phyloP scores from a whole-genome alignment of 2,888 invertebrate genomes.

The Ptilodon capucinus region DNA sequence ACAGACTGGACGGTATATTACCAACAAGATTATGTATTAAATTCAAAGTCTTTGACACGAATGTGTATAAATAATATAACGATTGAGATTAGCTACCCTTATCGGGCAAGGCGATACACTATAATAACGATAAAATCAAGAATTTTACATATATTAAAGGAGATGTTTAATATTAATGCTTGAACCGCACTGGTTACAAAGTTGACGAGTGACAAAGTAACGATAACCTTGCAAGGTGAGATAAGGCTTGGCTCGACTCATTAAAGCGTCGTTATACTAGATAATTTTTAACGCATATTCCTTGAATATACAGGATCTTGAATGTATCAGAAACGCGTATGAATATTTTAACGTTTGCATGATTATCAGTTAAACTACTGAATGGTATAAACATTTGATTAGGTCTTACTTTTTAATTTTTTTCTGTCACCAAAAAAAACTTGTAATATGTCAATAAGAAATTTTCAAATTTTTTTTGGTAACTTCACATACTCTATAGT shows the following conservation, averaged over 20 bases:
- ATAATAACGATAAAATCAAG: constrained; percentile 24
- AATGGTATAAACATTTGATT: too few relatives aligned
- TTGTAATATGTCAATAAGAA: too few relatives aligned
- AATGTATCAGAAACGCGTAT: too few relatives aligned
- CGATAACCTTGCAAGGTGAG: constrained; percentile 17
- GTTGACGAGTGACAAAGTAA: constrained; percentile 12
- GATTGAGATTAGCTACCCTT: constrained; percentile 20
- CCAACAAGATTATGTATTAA: background rate
- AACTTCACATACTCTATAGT: too few relatives aligned
- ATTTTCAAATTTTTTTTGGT: too few relatives aligned
- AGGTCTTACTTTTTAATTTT: too few relatives aligned
- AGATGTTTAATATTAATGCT: constrained; percentile 55
- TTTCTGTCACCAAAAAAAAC: too few relatives aligned
- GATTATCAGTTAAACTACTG: too few relatives aligned
- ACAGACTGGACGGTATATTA: background rate
- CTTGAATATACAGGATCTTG: too few relatives aligned
- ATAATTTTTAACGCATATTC: background rate
- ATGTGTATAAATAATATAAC: constrained; percentile 17
- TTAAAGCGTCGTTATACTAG: constrained; percentile 15
- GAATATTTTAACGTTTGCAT: too few relatives aligned
- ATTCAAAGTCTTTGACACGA: background rate
- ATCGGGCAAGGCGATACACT: constrained; percentile 20
- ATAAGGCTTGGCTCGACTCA: constrained; percentile 8
- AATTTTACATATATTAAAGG: constrained; percentile 43
- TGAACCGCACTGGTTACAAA: constrained; percentile 18